Conservation (phyloP, 2,113 vertebrate genomes). For the Crotophaga sulcirostris region DNA sequence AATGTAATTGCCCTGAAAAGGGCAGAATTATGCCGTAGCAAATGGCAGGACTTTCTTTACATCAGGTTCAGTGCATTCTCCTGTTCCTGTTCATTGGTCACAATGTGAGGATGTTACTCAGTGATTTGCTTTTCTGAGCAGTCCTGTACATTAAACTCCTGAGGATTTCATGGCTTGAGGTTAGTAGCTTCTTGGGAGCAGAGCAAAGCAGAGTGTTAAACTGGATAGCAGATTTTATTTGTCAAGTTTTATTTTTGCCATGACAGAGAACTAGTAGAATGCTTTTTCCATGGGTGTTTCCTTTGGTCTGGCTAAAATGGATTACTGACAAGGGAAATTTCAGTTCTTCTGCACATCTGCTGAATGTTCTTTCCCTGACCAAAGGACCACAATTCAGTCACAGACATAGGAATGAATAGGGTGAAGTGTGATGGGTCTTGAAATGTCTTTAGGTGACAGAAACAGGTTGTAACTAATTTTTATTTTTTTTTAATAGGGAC, state of each 20-base stretch:
- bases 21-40: background rate
- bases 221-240: background rate
- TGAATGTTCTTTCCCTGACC: background rate
- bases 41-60: background rate
- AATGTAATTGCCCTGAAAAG: background rate
- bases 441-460: background rate
- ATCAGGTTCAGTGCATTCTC: background rate
- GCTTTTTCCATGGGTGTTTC: constrained; percentile 26
- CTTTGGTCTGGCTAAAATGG: background rate
- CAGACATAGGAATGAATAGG: background rate
- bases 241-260: background rate
- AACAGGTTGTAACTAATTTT: background rate
- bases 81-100: background rate
- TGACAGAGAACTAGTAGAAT: background rate
- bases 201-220: background rate
- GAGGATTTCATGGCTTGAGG: background rate
- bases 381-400: background rate
- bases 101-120: background rate
- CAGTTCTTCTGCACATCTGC: constrained; percentile 7
- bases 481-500: background rate
- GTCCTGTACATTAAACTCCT: background rate
- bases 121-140: background rate
- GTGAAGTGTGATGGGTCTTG: background rate
- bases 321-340: background rate
- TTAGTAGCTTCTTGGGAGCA: background rate